Evolutionary conservation across 2,888 invertebrate genomes (phyloP).

Genomic region (Carcina quercana): DNA sequence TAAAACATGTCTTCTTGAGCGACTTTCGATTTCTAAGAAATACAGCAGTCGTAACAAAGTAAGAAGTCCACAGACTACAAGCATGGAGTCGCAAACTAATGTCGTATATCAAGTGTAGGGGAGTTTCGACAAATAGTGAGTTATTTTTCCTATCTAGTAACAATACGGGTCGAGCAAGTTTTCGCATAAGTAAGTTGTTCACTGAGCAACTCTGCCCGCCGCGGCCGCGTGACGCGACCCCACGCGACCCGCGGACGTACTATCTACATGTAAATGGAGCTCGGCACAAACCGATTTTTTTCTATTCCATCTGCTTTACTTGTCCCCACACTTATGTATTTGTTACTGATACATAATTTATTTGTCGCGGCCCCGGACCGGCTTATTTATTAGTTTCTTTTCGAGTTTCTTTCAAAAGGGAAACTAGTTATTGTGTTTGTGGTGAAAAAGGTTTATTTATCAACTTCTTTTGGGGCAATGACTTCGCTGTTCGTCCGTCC

Average conservation of each 20-base stretch:
- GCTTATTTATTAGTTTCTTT: slow-evolving; percentile 28
- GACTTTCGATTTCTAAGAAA: too few species aligned
- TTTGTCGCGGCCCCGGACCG: slow-evolving; percentile 22
- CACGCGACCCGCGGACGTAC: slow-evolving; percentile 14
- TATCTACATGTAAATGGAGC: slow-evolving; percentile 55
- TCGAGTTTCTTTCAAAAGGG: too few species aligned
- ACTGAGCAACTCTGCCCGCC: slow-evolving; percentile 18
- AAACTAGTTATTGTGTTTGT: too few species aligned
- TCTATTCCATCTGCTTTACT: slow-evolving; percentile 27
- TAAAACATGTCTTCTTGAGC: too few species aligned
- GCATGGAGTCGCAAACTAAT: slow-evolving; percentile 23
- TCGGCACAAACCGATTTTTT: slow-evolving; percentile 28
- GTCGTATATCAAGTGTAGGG: slow-evolving; percentile 31
- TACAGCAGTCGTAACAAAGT: neutral
- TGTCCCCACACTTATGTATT: slow-evolving; percentile 39
- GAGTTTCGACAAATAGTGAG: slow-evolving; percentile 22
- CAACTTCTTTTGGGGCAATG: too few species aligned
- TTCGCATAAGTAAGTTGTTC: slow-evolving; percentile 37
- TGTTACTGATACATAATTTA: slow-evolving; percentile 33
- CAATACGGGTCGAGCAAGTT: slow-evolving; percentile 36
- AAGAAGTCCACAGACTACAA: neutral
- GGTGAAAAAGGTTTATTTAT: too few species aligned
- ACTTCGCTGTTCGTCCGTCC: too few species aligned
- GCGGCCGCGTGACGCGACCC: slow-evolving; percentile 42
- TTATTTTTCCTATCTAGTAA: slow-evolving; percentile 45